Evolutionary conservation across 2,797 vertebrate genomes (phyloP).

Genomic region (Nyctalus aviator): DNA sequence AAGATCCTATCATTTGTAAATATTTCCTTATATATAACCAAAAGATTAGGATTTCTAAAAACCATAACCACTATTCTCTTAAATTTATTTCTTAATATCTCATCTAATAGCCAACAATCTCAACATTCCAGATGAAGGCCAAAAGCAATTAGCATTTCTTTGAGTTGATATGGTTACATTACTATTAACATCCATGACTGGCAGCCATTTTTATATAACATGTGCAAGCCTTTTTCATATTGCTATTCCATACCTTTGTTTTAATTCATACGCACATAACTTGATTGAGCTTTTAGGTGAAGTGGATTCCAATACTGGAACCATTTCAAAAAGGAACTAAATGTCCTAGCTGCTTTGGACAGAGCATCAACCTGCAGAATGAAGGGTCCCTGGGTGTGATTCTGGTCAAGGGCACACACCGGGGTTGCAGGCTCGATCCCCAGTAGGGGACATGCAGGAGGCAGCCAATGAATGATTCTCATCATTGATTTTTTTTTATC

Average conservation of each 20-base stretch:
- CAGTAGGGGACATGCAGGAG: no score
- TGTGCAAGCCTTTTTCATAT: not conserved
- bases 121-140: not conserved
- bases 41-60: constrained; percentile 35
- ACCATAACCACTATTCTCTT: not conserved
- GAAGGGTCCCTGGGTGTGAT: no score
- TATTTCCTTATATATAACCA: not conserved
- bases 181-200: not conserved
- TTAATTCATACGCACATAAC: not conserved
- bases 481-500: no score
- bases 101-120: not conserved
- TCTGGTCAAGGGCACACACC: no score
- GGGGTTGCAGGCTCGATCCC: no score
- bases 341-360: no score
- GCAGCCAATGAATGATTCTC: no score
- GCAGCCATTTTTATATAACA: not conserved
- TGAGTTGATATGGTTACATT: not conserved
- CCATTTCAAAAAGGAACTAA: not conserved
- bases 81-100: constrained; percentile 39
- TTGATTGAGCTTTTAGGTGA: not conserved
- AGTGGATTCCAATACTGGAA: not conserved
- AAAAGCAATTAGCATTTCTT: constrained; percentile 20
- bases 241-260: not conserved
- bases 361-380: no score
- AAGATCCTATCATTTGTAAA: not conserved